These are phyloP conservation scores for Eufriesea mexicana DNA, from an alignment of 1,140 invertebrate species.

Conservation along the genomic window DNA sequence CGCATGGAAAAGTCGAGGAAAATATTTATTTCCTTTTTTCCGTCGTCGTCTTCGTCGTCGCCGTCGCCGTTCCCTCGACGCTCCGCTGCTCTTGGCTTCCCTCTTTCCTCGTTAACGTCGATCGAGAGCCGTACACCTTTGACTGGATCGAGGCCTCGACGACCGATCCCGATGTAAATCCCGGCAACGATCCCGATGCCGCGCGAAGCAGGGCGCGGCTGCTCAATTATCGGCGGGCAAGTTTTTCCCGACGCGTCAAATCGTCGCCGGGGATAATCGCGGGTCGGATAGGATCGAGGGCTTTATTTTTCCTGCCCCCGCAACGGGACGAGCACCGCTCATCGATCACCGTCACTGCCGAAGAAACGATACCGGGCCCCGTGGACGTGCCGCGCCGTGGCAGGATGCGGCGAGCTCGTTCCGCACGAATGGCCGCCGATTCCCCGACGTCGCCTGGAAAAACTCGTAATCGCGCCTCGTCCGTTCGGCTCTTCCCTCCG, in stretches of 20 bases:
- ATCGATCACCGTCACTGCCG: slow-evolving; percentile 62
- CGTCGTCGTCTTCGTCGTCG: neutral
- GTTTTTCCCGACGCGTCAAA: slow-evolving; percentile 64
- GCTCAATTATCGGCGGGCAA: slow-evolving; percentile 52
- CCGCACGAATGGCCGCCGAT: slow-evolving; percentile 49
- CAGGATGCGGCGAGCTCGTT: slow-evolving; percentile 55
- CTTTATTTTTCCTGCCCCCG: slow-evolving; percentile 43
- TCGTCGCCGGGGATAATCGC: slow-evolving; percentile 64
- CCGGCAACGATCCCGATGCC: neutral
- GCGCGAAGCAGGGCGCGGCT: neutral
- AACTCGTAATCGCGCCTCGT: neutral
- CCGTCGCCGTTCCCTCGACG: too few relatives aligned
- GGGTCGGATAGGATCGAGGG: slow-evolving; percentile 54
- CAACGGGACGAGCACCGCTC: slow-evolving; percentile 37
- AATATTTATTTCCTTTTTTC: neutral
- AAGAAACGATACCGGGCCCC: slow-evolving; percentile 55
- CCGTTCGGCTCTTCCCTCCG: neutral
- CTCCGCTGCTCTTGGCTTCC: too few relatives aligned
- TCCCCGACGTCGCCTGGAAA: slow-evolving; percentile 5
- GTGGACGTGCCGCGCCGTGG: slow-evolving; percentile 21
- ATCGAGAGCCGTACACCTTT: neutral
- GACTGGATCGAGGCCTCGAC: neutral
- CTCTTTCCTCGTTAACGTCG: slow-evolving; percentile 13
- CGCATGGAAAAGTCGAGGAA: neutral
- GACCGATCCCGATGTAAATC: slow-evolving; percentile 13